phyloP scores from a whole-genome alignment of 2,888 invertebrate species.

The Calliopum simillimum region DNA sequence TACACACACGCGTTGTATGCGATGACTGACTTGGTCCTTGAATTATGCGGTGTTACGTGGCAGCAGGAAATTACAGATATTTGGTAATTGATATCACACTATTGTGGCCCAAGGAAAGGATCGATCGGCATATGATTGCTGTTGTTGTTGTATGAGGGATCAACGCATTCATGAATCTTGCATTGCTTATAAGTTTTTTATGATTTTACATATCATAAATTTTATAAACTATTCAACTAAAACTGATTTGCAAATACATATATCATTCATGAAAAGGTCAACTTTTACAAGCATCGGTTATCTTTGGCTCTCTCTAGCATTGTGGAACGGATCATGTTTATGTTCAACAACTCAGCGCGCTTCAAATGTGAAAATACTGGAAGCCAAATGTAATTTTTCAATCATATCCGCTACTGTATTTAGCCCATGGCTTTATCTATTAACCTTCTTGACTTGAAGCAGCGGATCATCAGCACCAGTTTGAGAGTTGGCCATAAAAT shows the following conservation, averaged over 20 bases:
- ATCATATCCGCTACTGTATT: constrained; percentile 61
- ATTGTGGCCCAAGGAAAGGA: not conserved
- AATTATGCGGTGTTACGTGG: not conserved
- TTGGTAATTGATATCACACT: constrained; percentile 27
- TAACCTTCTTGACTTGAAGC: constrained; percentile 32
- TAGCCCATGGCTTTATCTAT: constrained; percentile 42
- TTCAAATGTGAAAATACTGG: constrained; percentile 24
- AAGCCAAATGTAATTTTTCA: constrained; percentile 55
- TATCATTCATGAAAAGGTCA: too few relatives aligned
- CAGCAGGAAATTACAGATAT: constrained; percentile 7
- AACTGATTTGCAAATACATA: too few relatives aligned
- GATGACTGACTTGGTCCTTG: not conserved
- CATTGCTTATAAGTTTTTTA: too few relatives aligned
- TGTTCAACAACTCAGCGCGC: too few relatives aligned
- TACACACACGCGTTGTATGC: not conserved
- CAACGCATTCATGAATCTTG: too few relatives aligned
- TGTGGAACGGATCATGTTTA: too few relatives aligned
- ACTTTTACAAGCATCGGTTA: too few relatives aligned
- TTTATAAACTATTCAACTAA: too few relatives aligned
- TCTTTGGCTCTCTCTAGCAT: too few relatives aligned
- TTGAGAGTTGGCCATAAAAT: not conserved
- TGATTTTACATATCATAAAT: too few relatives aligned
- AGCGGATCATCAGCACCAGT: not conserved
- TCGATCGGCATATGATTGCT: not conserved
- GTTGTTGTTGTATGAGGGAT: too few relatives aligned